Evolutionary conservation across 2,113 vertebrate species (phyloP), one percentile per base, ranked within the genome.

Genomic region (Gadus macrocephalus): DNA sequence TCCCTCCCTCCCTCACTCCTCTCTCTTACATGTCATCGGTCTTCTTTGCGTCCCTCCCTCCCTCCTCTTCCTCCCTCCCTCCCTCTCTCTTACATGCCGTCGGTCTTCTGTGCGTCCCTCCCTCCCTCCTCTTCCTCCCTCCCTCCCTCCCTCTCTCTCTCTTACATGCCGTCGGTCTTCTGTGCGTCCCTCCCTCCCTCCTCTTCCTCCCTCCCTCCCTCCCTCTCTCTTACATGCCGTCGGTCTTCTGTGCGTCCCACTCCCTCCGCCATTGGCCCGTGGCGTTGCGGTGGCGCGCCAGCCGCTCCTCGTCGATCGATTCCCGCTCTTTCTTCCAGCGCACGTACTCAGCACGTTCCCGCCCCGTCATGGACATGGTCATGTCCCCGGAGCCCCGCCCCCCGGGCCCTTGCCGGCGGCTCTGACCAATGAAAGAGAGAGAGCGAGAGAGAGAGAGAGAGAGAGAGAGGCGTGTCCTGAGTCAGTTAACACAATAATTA

Each of bases 321-420:
- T 96, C 95, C 0, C 96, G 89, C 77, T 97, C 96, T 53, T 96
- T 93, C 83, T 97, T 98, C 96, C 96, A 98, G 78, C 95, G 92
- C 25, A 96, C 78, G 74, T 98, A 98, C 69, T 98, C 96, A 0
- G 95, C 92, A 3, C 96, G 88, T 64, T 98, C 95, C 17, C 95
- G 91, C 14, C 96, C 96, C 0, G 96, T 98, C 96, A 98, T 97
- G 5, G 94, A 96, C 71, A 98, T 86, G 0, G 95, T 96, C 94
- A 97, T 96, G 84, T 97, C 96, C 56, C 92, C 5, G 0, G 87
- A 91, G 67, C 89, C 85, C 79, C 85, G 92, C 0, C 73, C 74
- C n/a, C 85, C n/a, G n/a, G n/a, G n/a, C n/a, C n/a, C 87, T 0
- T 91, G 89, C 62, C 91, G 80, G 7, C 90, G 91, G 72, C 86